Evolutionary conservation across 2,888 invertebrate species (phyloP).

Genomic region (Himalopsyche japonica): DNA sequence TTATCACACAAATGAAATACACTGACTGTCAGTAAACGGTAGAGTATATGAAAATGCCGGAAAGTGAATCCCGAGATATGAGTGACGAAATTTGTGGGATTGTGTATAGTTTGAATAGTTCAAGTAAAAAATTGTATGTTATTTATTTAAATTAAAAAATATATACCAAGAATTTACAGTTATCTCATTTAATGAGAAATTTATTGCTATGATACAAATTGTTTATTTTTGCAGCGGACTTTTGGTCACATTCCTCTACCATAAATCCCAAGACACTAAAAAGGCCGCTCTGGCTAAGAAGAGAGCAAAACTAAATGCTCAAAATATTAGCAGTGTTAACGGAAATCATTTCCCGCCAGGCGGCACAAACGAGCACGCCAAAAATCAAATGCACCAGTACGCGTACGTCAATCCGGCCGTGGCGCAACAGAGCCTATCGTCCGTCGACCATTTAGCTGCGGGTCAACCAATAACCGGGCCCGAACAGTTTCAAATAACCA

Average conservation of each 20-base stretch:
- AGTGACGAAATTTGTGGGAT: no score
- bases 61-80: no score
- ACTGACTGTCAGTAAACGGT: no score
- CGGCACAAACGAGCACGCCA: slow-evolving; percentile 2
- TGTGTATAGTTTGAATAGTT: no score
- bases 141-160: no score
- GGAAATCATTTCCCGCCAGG: slow-evolving; percentile 2
- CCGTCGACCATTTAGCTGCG: not conserved
- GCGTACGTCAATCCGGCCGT: slow-evolving; percentile 23
- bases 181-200: no score
- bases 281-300: slow-evolving; percentile 44
- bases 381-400: slow-evolving; percentile 26
- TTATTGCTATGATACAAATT: no score
- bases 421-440: not conserved
- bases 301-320: not conserved
- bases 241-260: slow-evolving; percentile 72
- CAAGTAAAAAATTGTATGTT: no score
- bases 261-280: slow-evolving; percentile 63
- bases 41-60: no score
- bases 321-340: not conserved
- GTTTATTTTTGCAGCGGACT: slow-evolving; percentile 62
- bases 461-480: slow-evolving; percentile 6
- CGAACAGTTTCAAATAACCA: slow-evolving; percentile 22
- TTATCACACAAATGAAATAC: no score
- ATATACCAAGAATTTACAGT: no score